Percentiles rank a stretch among this genome's conserved stretches.
phyloP scores from a whole-genome alignment of 2,113 vertebrate genomes.

The Oryzias melastigma region DNA sequence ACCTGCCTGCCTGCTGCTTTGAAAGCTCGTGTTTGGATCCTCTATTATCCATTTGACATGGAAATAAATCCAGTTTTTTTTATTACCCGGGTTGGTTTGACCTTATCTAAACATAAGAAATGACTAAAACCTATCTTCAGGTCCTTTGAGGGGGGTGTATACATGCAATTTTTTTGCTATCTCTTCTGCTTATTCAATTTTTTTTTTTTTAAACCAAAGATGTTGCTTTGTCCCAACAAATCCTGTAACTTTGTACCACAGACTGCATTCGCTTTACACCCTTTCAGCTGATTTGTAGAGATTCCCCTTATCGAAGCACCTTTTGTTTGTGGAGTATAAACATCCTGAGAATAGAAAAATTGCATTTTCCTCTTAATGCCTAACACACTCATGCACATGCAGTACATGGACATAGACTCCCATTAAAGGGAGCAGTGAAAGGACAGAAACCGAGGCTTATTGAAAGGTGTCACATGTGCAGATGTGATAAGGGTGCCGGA shows the following conservation, averaged over 20 bases:
- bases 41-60: neutral
- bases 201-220: neutral
- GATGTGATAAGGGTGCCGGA: conserved; percentile 64
- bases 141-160: neutral
- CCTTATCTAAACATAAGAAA: neutral
- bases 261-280: neutral
- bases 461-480: conserved; percentile 70
- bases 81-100: neutral
- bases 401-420: neutral
- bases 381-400: conserved; percentile 6
- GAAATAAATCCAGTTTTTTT: neutral
- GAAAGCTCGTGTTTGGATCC: no score
- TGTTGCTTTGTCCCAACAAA: conserved; percentile 6
- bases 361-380: conserved; percentile 6
- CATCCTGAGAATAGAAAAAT: neutral
- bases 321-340: conserved; percentile 1
- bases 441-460: conserved; percentile 47
- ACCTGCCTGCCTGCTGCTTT: no score
- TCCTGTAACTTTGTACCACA: neutral
- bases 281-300: neutral
- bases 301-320: neutral
- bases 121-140: neutral
- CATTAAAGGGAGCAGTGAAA: conserved; percentile 32
- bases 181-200: neutral
- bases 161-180: neutral